Percentiles rank a stretch among this genome's conserved stretches.
Evolutionary conservation across 2,113 vertebrate species (phyloP).

Genomic region (Saimiri boliviensis): DNA sequence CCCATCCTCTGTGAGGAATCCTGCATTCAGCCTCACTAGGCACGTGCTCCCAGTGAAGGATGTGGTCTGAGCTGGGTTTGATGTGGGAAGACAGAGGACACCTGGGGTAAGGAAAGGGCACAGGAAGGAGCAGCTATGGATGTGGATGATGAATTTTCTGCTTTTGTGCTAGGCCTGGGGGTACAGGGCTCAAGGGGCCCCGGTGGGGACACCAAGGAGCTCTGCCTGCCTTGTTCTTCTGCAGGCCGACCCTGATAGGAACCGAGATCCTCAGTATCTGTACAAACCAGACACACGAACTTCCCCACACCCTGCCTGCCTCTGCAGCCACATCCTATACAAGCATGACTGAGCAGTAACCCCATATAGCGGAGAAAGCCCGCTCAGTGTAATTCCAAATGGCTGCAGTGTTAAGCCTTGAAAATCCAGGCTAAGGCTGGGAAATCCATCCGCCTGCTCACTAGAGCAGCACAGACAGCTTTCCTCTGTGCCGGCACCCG

Average conservation of each 20-base stretch:
- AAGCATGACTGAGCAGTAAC: neutral
- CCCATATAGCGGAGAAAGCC: accelerated
- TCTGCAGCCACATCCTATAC: neutral
- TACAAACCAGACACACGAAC: neutral
- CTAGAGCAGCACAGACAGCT: neutral
- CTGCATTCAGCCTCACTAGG: neutral
- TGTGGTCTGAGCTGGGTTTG: neutral
- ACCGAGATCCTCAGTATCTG: neutral
- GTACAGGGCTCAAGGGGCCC: neutral
- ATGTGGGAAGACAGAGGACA: neutral
- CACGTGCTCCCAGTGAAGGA: neutral
- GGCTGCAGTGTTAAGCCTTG: neutral
- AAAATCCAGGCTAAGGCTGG: neutral
- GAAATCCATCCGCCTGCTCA: neutral
- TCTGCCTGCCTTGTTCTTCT: neutral
- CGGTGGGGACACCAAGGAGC: accelerated
- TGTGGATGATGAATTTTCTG: neutral
- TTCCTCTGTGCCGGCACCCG: neutral
- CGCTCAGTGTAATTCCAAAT: neutral
- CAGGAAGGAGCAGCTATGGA: neutral
- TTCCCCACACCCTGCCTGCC: neutral
- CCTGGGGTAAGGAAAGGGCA: neutral
- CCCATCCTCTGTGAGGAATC: neutral
- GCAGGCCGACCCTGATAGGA: neutral
- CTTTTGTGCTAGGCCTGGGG: too few relatives aligned